Conservation (phyloP, 1,140 invertebrate genomes). For the Diprion similis region DNA sequence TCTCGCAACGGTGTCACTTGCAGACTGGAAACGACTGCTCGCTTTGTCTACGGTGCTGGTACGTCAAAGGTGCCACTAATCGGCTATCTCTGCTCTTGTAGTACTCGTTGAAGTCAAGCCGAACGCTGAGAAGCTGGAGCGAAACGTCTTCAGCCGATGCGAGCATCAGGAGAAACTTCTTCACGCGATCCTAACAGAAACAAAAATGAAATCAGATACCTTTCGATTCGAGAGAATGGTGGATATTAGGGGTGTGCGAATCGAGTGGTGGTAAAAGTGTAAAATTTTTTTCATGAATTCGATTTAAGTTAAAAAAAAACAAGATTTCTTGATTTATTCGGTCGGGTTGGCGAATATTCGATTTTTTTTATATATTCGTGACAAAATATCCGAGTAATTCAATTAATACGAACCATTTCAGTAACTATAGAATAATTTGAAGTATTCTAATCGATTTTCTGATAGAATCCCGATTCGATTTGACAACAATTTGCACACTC, state of each 20-base stretch:
- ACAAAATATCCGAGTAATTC: no score
- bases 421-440: no score
- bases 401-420: no score
- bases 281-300: slow-evolving; percentile 15
- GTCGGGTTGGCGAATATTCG: slow-evolving; percentile 29
- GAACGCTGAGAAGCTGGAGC: slow-evolving; percentile 86
- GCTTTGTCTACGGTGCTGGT: slow-evolving; percentile 72
- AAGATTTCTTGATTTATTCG: not conserved
- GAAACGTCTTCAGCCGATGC: slow-evolving; percentile 78
- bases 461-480: not conserved
- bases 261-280: no score
- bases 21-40: slow-evolving; percentile 53
- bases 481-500: not conserved
- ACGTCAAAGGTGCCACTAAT: slow-evolving; percentile 77
- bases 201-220: slow-evolving; percentile 25
- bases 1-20: slow-evolving; percentile 46
- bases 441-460: no score
- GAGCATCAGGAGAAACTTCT: slow-evolving; percentile 81
- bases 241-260: not conserved
- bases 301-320: not conserved
- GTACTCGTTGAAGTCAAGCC: slow-evolving; percentile 91
- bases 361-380: not conserved
- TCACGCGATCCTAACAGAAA: slow-evolving; percentile 72
- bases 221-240: not conserved
- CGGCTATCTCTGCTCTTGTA: slow-evolving; percentile 82